Evolutionary conservation across 1,140 invertebrate genomes (phyloP), one percentile per base, ranked within the genome.

Genomic region (Homarus americanus): DNA sequence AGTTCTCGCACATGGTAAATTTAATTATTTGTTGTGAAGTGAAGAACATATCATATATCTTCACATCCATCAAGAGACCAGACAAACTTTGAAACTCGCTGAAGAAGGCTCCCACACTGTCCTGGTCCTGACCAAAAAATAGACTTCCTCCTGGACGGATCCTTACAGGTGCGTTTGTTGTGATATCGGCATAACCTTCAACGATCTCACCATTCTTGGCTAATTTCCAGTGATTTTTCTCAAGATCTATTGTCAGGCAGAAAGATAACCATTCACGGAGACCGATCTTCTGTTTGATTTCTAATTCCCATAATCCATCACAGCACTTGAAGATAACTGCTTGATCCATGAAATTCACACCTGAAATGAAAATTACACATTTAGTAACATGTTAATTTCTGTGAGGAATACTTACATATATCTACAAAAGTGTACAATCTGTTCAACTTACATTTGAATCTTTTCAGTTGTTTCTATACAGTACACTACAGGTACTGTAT

Each of bases 181-280:
- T 24, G 78, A 49, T 58, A 3, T 1, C 32, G 15, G 7, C 12
- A 12, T 24, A 24, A 20, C 78, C 78, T 4, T 80, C 17, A 10
- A 5, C 0, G 44, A 80, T 41, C 28, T 80, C 24, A 0, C 78
- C 78, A 28, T 80, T 80, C 40, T 20, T 58, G n/a, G 44, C 78
- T 12, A 49, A 17, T 41, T 49, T 28, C 78, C 78, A 80, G 9
- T 53, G 24, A n/a, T 49, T 20, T 9, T 49, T 24, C 5, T 28
- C 40, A 7, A 80, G 78, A 28, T 80, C 78, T 24, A 80, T 24
- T 24, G 78, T 41, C 44, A 80, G 40, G 44, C 78, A 80, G 40
- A 80, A n/a, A 28, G 40, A 32, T 10, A 80, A 24, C 78, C 78
- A 80, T 24, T 80, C 78, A n/a, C 78, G 78, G 10, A 80, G 78